A percentile compares a stretch with the other conserved stretches of the same genome.
phyloP scores from a whole-genome alignment of 2,797 vertebrate species.

The Rhincodon typus region DNA sequence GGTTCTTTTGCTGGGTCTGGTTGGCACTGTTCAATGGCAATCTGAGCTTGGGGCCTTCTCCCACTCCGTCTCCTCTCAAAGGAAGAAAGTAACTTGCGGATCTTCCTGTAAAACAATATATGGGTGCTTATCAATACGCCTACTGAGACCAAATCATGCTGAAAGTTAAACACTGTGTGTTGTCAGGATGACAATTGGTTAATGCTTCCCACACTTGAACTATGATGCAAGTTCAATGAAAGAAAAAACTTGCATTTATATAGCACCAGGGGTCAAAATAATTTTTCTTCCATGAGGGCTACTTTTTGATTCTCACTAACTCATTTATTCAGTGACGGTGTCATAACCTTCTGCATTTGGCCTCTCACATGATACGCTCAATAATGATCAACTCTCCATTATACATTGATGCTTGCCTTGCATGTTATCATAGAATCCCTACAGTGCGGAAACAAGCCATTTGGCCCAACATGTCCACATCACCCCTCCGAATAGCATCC shows the following conservation, averaged over 20 bases:
- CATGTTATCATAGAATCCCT: no score
- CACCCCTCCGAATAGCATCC: no score
- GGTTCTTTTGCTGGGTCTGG: constrained; percentile 46
- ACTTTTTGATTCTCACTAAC: no score
- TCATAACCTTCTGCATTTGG: no score
- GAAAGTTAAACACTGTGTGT: neutral
- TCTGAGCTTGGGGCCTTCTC: constrained; percentile 59
- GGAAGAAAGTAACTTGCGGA: constrained; percentile 69
- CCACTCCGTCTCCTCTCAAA: constrained; percentile 68
- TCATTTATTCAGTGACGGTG: no score
- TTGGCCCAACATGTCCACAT: no score
- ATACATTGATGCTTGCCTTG: no score
- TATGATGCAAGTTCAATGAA: neutral
- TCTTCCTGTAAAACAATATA: constrained; percentile 54
- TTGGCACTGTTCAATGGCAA: constrained; percentile 64
- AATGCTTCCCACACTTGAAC: neutral
- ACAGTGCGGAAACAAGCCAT: no score
- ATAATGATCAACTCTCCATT: no score
- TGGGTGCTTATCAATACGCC: neutral
- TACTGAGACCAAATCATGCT: neutral
- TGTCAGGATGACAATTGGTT: neutral
- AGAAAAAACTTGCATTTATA: neutral
- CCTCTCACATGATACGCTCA: no score
- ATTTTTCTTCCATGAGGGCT: no score
- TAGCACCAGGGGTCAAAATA: no score